phyloP scores from a whole-genome alignment of 2,797 vertebrate genomes.

The Siniperca undulata region DNA sequence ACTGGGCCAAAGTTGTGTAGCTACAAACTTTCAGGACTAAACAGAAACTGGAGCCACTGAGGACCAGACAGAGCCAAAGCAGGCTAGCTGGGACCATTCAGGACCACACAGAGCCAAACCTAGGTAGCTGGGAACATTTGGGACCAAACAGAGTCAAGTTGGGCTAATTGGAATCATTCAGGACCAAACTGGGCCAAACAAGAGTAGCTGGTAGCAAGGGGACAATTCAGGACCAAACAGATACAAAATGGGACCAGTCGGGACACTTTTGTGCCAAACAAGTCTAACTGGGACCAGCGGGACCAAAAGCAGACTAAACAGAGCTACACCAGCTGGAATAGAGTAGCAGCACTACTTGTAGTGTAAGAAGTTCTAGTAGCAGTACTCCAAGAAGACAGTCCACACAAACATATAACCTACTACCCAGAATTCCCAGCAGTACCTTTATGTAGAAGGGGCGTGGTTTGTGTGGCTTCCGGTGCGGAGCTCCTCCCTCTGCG shows the following conservation, averaged over 20 bases:
- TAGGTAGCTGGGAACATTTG: not conserved
- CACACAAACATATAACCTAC: not conserved
- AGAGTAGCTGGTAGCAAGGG: not conserved
- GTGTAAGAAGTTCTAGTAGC: not conserved
- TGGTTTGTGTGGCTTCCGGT: constrained; percentile 44
- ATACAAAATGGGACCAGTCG: not conserved
- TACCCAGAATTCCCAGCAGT: constrained; percentile 26
- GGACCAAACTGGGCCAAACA: not conserved
- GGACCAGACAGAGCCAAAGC: not conserved
- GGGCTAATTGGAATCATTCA: not conserved
- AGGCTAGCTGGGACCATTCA: not conserved
- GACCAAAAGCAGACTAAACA: not conserved
- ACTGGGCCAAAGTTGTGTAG: not conserved
- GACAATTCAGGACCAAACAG: too few relatives aligned
- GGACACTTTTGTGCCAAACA: not conserved
- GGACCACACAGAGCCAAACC: not conserved
- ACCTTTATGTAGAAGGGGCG: constrained; percentile 76
- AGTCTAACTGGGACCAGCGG: too few relatives aligned
- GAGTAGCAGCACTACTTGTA: too few relatives aligned
- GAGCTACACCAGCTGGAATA: not conserved
- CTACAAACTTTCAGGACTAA: too few relatives aligned
- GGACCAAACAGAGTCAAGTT: not conserved
- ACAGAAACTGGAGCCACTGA: too few relatives aligned
- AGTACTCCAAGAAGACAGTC: not conserved
- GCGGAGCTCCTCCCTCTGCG: not conserved